A percentile compares a stretch with the other conserved stretches of the same genome.
These are phyloP conservation scores for Hoplostethus mediterraneus DNA, from an alignment of 2,797 vertebrate species.

Conservation along the genomic window DNA sequence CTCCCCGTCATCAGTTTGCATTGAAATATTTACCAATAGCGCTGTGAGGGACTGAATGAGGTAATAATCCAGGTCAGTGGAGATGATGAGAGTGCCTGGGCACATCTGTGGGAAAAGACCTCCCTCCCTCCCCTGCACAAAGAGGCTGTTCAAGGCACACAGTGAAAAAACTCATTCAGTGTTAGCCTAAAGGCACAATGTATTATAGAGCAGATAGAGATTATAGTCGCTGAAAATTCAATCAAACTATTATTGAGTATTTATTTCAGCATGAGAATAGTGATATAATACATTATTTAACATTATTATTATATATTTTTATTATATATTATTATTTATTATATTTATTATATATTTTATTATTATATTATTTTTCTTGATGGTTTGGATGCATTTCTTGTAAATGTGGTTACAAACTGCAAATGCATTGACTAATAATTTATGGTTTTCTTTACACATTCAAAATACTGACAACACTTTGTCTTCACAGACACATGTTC, in stretches of 20 bases:
- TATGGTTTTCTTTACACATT: too few relatives aligned
- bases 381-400: too few relatives aligned
- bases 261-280: constrained; percentile 20
- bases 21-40: constrained; percentile 69
- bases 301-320: too few relatives aligned
- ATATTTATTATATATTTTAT: too few relatives aligned
- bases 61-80: constrained; percentile 79
- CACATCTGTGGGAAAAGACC: constrained; percentile 73
- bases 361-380: constrained; percentile 8
- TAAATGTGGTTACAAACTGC: too few relatives aligned
- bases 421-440: too few relatives aligned
- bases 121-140: background rate
- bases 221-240: constrained; percentile 23
- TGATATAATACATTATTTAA: constrained; percentile 8
- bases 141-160: background rate
- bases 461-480: too few relatives aligned
- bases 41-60: constrained; percentile 53
- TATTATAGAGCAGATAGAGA: constrained; percentile 14
- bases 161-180: constrained; percentile 30
- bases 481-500: too few relatives aligned
- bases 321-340: too few relatives aligned
- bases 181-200: constrained; percentile 28
- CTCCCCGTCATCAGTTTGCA: constrained; percentile 41
- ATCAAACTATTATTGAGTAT: constrained; percentile 40
- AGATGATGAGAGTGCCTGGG: constrained; percentile 66